Conservation (phyloP, 1,140 invertebrate genomes). For the Drosophila pruinosa region DNA sequence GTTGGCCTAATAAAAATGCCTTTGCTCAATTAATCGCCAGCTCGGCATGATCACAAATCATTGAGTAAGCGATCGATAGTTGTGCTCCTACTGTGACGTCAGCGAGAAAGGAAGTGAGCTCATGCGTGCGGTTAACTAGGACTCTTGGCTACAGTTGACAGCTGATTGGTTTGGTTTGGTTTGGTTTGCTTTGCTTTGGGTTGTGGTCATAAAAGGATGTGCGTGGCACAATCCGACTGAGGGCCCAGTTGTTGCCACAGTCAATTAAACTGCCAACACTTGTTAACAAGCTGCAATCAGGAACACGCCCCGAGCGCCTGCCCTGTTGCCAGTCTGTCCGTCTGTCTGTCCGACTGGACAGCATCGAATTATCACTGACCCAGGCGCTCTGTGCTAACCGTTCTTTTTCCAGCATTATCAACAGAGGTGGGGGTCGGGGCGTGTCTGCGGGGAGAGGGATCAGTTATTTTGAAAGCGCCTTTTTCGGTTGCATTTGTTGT, state of each 20-base stretch:
- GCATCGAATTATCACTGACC: conserved; percentile 64
- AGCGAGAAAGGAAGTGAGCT: conserved; percentile 53
- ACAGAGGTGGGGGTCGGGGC: conserved; percentile 39
- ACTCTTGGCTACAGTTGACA: conserved; percentile 61
- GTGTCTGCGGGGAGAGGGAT: conserved; percentile 3
- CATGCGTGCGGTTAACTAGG: conserved; percentile 59
- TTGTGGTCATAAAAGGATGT: conserved; percentile 40
- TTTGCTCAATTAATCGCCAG: conserved; percentile 71
- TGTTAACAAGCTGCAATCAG: conserved; percentile 82
- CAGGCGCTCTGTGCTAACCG: conserved; percentile 39
- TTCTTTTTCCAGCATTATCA: conserved; percentile 5
- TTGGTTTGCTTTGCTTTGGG: neutral
- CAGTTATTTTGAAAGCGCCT: conserved; percentile 58
- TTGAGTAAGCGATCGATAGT: conserved; percentile 27
- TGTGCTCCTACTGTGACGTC: neutral
- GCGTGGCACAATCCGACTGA: conserved; percentile 4
- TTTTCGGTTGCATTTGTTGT: conserved; percentile 45
- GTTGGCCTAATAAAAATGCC: conserved; percentile 69
- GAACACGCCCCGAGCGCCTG: conserved; percentile 72
- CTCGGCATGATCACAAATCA: conserved; percentile 41
- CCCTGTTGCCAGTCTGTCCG: neutral
- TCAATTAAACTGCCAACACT: conserved; percentile 83
- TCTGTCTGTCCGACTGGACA: conserved; percentile 5
- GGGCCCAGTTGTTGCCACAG: conserved; percentile 25
- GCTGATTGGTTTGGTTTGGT: conserved; percentile 53